Percentiles rank a stretch among this genome's conserved stretches.
Conservation (phyloP, 2,797 vertebrate genomes). For the Lithobates sylvaticus region DNA sequence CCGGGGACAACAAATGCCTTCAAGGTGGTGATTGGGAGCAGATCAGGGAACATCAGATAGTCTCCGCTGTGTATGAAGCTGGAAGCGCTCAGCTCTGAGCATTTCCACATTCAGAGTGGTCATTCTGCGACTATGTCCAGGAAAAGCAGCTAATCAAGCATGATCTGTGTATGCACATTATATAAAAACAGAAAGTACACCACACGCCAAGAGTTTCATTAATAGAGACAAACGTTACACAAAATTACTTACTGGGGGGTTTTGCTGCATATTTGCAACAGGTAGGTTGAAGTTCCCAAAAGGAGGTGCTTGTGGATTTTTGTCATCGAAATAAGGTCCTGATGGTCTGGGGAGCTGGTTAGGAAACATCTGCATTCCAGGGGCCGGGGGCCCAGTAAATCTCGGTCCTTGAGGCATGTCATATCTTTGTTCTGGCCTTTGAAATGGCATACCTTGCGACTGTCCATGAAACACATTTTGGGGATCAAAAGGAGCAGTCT, state of each 20-base stretch:
- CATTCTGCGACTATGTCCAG: no score
- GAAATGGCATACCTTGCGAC: slow-evolving; percentile 78
- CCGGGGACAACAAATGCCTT: no score
- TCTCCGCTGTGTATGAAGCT: no score
- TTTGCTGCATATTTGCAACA: slow-evolving; percentile 79
- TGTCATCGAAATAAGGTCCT: slow-evolving; percentile 84
- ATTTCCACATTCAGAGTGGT: no score
- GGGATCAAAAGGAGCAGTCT: slow-evolving; percentile 82
- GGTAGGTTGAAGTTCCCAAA: slow-evolving; percentile 78
- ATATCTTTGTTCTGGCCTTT: slow-evolving; percentile 78
- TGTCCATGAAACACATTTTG: slow-evolving; percentile 80
- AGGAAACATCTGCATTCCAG: slow-evolving; percentile 79
- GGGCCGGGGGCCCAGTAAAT: slow-evolving; percentile 83
- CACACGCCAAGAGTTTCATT: no score
- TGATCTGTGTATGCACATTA: no score
- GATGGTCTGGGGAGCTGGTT: slow-evolving; percentile 75
- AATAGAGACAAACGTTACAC: no score
- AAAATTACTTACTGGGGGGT: slow-evolving; percentile 81
- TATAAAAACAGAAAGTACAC: no score
- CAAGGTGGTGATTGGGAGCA: no score
- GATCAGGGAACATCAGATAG: no score
- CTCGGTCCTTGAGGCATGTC: slow-evolving; percentile 80
- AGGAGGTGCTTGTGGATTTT: slow-evolving; percentile 73
- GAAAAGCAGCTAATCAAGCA: no score
- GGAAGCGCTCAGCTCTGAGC: no score